These are phyloP conservation scores for Ephydatia muelleri DNA, from an alignment of 37 sponge, comb jelly and placozoan species.

Conservation along the genomic window DNA sequence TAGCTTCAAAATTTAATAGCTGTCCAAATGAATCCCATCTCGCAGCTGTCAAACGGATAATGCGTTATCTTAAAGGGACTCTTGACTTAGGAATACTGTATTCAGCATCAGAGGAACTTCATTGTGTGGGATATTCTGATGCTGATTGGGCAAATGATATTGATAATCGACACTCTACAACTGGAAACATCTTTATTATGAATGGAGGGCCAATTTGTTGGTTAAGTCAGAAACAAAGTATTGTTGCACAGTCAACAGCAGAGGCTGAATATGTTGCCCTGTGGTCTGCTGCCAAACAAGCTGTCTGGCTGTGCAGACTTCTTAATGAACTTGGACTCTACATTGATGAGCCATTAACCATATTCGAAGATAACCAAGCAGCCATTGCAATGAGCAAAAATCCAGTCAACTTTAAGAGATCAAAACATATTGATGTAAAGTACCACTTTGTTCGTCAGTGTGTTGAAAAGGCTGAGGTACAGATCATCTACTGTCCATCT, in stretches of 20 bases:
- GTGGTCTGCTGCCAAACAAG: conserved; percentile 40
- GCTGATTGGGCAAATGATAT: conserved; percentile 55
- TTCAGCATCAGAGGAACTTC: conserved; percentile 7
- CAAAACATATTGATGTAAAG: conserved; percentile 44
- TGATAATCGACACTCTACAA: conserved; percentile 53
- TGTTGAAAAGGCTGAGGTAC: neutral
- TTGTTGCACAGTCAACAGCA: conserved; percentile 33
- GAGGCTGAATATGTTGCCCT: conserved; percentile 50
- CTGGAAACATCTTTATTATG: conserved; percentile 54
- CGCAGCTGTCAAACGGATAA: conserved; percentile 50
- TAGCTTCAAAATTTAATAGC: conserved; percentile 27
- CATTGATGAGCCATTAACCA: neutral
- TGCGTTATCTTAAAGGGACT: conserved; percentile 56
- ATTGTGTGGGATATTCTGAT: conserved; percentile 53
- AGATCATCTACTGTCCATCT: conserved; percentile 35
- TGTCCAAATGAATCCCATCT: conserved; percentile 46
- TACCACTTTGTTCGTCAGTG: conserved; percentile 48
- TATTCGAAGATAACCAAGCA: conserved; percentile 58
- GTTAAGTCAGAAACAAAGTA: conserved; percentile 44
- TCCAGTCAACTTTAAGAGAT: conserved; percentile 16
- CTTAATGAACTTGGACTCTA: conserved; percentile 9
- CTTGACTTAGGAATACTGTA: conserved; percentile 13
- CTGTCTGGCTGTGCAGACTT: conserved; percentile 33
- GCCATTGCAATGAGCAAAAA: conserved; percentile 52
- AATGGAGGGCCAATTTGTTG: conserved; percentile 52